These are phyloP conservation scores for Sebastes aleutianus DNA, from an alignment of 2,797 vertebrate species.

Conservation along the genomic window DNA sequence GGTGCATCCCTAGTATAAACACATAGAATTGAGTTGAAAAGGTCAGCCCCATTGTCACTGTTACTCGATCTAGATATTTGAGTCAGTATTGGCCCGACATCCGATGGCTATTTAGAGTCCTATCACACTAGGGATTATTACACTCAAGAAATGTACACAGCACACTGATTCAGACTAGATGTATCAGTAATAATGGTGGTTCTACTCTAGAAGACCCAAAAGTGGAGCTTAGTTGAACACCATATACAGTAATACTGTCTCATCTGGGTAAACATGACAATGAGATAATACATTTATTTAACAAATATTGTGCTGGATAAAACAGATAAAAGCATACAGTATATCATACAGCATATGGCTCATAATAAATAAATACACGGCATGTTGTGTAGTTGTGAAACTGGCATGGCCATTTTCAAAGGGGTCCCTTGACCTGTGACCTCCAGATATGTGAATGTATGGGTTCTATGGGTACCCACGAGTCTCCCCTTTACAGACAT, in stretches of 20 bases:
- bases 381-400: constrained; percentile 12
- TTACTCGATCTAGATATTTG: too few species aligned
- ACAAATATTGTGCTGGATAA: background rate
- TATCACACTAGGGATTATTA: background rate
- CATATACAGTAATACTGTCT: background rate
- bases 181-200: background rate
- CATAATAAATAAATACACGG: constrained; percentile 2
- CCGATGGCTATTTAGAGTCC: background rate
- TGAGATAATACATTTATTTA: background rate
- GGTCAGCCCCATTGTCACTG: background rate
- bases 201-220: background rate
- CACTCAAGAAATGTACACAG: background rate
- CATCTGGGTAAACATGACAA: background rate
- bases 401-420: too few species aligned
- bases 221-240: background rate
- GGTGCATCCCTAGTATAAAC: background rate
- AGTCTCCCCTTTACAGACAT: too few species aligned
- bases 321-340: background rate
- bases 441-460: too few species aligned
- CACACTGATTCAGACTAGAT: background rate
- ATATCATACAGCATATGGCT: constrained; percentile 6
- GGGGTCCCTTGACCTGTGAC: too few species aligned
- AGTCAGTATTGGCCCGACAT: too few species aligned
- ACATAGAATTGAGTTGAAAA: background rate
- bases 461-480: too few species aligned